Evolutionary conservation across 2,113 vertebrate genomes (phyloP).

Genomic region (Anolis sagrei): DNA sequence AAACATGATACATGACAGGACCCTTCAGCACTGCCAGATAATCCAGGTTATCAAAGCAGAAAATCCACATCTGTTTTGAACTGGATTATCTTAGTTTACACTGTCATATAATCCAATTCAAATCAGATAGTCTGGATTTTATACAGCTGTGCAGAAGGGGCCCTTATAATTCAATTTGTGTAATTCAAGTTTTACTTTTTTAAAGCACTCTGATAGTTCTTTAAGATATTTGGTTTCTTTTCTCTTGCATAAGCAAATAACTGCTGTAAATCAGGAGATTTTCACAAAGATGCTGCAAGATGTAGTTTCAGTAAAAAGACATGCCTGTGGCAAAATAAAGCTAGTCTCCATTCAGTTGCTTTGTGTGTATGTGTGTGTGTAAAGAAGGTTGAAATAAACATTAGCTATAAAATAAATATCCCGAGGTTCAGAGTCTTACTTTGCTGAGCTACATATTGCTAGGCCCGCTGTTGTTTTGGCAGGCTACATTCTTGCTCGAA

Average conservation of each 20-base stretch:
- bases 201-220: not conserved
- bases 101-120: too few relatives aligned
- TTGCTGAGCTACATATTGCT: constrained; percentile 11
- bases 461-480: not conserved
- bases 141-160: too few relatives aligned
- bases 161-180: not conserved
- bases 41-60: too few relatives aligned
- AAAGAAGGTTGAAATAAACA: constrained; percentile 40
- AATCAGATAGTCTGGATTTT: too few relatives aligned
- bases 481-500: not conserved
- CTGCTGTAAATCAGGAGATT: constrained; percentile 19
- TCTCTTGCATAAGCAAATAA: constrained; percentile 37
- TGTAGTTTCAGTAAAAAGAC: constrained; percentile 47
- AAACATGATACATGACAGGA: too few relatives aligned
- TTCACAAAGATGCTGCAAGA: constrained; percentile 57
- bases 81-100: too few relatives aligned
- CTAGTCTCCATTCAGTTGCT: constrained; percentile 44
- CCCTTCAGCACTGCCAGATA: too few relatives aligned
- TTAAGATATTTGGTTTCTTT: constrained; percentile 15
- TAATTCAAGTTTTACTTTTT: not conserved
- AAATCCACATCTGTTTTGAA: too few relatives aligned
- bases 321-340: constrained; percentile 41
- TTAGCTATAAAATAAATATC: constrained; percentile 40
- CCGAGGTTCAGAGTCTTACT: constrained; percentile 12
- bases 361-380: constrained; percentile 4